A percentile compares a stretch with the other conserved stretches of the same genome.
Evolutionary conservation across 1,140 invertebrate genomes (phyloP).

Genomic region (Drosophila paulistorum): DNA sequence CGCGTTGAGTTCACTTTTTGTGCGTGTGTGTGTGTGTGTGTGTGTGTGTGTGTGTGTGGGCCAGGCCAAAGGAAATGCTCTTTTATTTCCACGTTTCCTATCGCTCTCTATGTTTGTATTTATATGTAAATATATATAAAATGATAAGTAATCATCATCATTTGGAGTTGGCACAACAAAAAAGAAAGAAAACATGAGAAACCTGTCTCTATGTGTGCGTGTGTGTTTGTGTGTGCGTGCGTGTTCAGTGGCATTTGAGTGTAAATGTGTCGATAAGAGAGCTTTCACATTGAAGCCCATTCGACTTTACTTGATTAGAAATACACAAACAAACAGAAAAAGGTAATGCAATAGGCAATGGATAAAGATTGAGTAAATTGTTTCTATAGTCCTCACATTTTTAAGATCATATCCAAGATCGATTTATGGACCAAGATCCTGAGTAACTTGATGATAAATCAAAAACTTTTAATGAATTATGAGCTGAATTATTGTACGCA

Average conservation of each 20-base stretch:
- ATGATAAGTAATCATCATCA: conserved; percentile 45
- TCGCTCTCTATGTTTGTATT: background rate
- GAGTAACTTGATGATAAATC: no score
- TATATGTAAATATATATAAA: conserved; percentile 24
- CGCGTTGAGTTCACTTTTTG: conserved; percentile 2
- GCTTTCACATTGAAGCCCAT: background rate
- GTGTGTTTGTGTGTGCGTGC: background rate
- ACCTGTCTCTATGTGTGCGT: background rate
- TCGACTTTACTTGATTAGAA: background rate
- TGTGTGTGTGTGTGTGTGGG: conserved; percentile 6
- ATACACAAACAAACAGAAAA: no score
- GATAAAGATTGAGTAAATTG: no score
- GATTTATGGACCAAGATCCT: no score
- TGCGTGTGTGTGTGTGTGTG: background rate
- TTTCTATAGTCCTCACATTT: no score
- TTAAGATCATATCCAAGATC: no score
- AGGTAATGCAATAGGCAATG: background rate
- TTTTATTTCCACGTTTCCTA: background rate
- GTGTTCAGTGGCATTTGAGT: conserved; percentile 60
- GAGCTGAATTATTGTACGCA: no score
- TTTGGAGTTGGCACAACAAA: background rate
- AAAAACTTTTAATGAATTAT: no score
- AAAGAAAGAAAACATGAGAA: background rate
- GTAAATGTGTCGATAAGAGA: conserved; percentile 63
- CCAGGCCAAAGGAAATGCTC: conserved; percentile 24